phyloP scores from a whole-genome alignment of 1,140 invertebrate genomes.

The Pachyrhynchus sulphureomaculatus region DNA sequence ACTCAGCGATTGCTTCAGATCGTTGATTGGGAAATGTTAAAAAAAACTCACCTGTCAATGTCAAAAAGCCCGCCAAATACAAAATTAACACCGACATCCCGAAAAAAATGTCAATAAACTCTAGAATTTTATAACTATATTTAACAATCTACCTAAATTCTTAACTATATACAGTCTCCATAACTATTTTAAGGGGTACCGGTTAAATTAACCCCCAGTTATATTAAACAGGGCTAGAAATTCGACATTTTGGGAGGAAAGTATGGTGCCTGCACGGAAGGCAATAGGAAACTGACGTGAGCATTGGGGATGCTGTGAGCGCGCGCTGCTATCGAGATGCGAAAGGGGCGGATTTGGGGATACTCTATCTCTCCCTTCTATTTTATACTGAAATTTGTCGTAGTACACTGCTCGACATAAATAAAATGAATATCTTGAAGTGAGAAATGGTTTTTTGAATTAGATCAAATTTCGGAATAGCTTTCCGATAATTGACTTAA shows the following conservation, averaged over 20 bases:
- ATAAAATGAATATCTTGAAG: background rate
- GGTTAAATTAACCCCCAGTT: background rate
- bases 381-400: background rate
- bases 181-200: background rate
- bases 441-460: background rate
- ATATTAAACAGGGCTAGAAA: background rate
- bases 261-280: conserved; percentile 7
- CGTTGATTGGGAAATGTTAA: no score
- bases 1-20: no score
- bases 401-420: background rate
- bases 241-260: background rate
- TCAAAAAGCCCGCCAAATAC: conserved; percentile 24
- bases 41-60: conserved; percentile 18
- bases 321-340: conserved; percentile 15
- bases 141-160: background rate
- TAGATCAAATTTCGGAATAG: background rate
- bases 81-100: conserved; percentile 14
- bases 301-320: conserved; percentile 22
- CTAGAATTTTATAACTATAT: background rate
- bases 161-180: conserved; percentile 5
- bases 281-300: conserved; percentile 16
- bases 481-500: background rate
- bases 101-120: conserved; percentile 13
- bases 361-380: background rate
- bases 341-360: conserved; percentile 1